Percentiles rank a stretch among this genome's conserved stretches.
Conservation (phyloP, 2,888 invertebrate genomes). For the Scaptomyza tumidula region DNA sequence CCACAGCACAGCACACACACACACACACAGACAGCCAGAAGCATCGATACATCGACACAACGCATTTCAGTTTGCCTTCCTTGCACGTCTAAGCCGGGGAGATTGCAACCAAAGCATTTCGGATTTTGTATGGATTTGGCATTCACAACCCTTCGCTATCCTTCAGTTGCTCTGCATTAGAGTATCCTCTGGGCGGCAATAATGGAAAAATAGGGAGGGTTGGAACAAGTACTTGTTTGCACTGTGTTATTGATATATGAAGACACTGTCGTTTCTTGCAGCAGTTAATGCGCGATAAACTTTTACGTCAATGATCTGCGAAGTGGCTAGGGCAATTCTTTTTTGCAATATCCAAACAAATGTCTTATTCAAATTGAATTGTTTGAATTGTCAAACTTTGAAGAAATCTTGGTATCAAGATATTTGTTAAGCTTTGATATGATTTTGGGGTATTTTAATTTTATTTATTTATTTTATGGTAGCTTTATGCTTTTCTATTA, state of each 20-base stretch:
- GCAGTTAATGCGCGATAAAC: constrained; percentile 5
- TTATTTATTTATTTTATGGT: no score
- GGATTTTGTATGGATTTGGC: constrained; percentile 29
- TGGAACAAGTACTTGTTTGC: constrained; percentile 9
- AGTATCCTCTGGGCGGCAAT: constrained; percentile 11
- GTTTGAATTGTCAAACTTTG: no score
- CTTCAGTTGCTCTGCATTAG: constrained; percentile 14
- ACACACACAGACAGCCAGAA: background rate
- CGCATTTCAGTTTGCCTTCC: constrained; percentile 47
- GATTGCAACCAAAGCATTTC: constrained; percentile 19
- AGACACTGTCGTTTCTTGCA: constrained; percentile 13
- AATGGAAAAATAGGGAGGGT: constrained; percentile 40
- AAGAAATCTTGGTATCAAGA: no score
- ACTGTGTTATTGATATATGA: constrained; percentile 42
- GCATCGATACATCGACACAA: constrained; percentile 45
- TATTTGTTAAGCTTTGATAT: no score
- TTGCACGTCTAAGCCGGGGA: constrained; percentile 1
- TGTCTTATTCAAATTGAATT: background rate
- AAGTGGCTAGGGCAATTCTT: background rate
- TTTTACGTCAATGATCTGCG: background rate
- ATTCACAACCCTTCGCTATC: constrained; percentile 3
- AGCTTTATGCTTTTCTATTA: no score
- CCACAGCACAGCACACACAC: background rate
- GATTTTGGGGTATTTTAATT: no score
- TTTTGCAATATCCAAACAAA: background rate